Evolutionary conservation across 1,140 invertebrate species (phyloP).

Genomic region (Drosophila takahashii): DNA sequence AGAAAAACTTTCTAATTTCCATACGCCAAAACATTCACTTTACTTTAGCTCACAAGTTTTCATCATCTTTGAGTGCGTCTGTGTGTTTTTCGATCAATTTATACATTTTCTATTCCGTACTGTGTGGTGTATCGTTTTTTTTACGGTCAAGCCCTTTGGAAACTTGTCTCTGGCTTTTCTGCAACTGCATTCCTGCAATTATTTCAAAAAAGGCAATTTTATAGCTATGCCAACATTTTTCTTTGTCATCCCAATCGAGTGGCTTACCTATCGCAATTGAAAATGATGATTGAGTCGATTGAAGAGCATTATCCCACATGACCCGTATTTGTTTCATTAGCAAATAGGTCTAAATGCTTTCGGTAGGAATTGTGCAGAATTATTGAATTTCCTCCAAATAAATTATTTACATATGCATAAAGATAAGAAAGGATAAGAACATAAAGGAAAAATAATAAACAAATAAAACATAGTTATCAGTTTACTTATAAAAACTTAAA

Average conservation of each 20-base stretch:
- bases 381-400: no score
- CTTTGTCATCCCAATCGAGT: conserved; percentile 17
- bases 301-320: conserved; percentile 14
- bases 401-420: neutral
- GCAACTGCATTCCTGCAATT: conserved; percentile 62
- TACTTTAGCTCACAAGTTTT: conserved; percentile 58
- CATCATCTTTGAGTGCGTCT: conserved; percentile 46
- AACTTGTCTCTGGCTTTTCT: conserved; percentile 51
- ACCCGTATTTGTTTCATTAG: neutral
- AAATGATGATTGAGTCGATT: neutral
- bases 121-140: conserved; percentile 54
- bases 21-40: conserved; percentile 58
- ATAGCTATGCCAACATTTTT: conserved; percentile 46
- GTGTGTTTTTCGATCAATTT: conserved; percentile 36
- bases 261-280: conserved; percentile 22
- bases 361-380: no score
- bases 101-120: conserved; percentile 49
- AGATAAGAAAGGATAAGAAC: neutral
- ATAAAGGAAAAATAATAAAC: no score
- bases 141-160: conserved; percentile 19
- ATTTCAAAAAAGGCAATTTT: conserved; percentile 68
- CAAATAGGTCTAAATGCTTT: neutral
- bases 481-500: no score
- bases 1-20: conserved; percentile 74
- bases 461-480: no score